phyloP scores from a whole-genome alignment of 2,888 invertebrate genomes.

The Phymatocera aterrima region DNA sequence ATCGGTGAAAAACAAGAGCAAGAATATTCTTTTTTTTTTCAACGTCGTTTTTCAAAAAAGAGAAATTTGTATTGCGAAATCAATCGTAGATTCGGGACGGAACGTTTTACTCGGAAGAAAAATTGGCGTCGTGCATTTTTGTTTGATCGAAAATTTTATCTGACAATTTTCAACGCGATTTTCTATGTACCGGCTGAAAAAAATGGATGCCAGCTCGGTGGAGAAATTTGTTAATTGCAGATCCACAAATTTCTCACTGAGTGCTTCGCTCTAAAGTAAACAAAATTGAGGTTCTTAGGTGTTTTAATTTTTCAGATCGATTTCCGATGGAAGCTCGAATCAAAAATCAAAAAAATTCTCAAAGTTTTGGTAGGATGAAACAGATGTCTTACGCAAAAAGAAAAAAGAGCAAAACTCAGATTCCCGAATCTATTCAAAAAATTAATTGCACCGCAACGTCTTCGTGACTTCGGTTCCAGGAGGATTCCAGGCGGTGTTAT shows the following conservation, averaged over 20 bases:
- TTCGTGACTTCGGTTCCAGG: not conserved
- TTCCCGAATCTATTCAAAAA: not conserved
- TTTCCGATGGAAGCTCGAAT: too few species aligned
- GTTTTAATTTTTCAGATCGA: too few species aligned
- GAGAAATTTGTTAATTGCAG: too few species aligned
- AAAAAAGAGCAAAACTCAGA: not conserved
- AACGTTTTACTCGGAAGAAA: not conserved
- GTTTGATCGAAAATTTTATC: not conserved
- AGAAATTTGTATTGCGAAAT: not conserved
- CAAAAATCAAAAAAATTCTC: too few species aligned
- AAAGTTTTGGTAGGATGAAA: too few species aligned
- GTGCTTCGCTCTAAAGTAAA: too few species aligned
- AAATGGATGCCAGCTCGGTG: too few species aligned
- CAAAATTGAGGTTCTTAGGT: too few species aligned
- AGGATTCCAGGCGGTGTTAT: constrained; percentile 18
- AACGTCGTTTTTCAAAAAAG: not conserved
- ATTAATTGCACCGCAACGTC: not conserved
- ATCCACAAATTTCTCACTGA: too few species aligned
- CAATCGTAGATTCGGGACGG: not conserved
- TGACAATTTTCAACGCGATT: too few species aligned
- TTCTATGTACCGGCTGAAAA: too few species aligned
- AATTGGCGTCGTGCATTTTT: not conserved
- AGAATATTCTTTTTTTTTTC: not conserved
- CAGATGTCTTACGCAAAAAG: too few species aligned
- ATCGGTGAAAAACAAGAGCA: not conserved